Percentiles rank a stretch among this genome's conserved stretches.
These are phyloP conservation scores for Nymphicus hollandicus DNA, from an alignment of 2,113 vertebrate genomes.

Conservation along the genomic window DNA sequence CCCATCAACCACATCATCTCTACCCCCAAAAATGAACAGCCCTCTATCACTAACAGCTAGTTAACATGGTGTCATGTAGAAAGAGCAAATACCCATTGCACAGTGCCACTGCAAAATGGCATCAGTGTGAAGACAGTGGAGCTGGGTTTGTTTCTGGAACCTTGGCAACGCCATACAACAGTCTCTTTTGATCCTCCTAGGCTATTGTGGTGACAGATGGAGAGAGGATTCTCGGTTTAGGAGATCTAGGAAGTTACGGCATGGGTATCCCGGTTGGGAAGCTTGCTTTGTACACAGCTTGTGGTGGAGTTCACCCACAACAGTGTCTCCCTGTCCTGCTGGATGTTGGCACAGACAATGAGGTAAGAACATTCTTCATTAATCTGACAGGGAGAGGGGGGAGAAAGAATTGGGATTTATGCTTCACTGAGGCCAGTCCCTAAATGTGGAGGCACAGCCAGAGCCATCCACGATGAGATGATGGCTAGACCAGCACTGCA, in stretches of 20 bases:
- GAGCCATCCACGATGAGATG: not conserved
- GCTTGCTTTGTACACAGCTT: conserved; percentile 95
- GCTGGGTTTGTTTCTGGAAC: not conserved
- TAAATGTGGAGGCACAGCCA: not conserved
- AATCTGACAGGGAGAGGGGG: not conserved
- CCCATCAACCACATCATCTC: not conserved
- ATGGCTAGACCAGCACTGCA: not conserved
- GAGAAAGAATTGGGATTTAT: not conserved
- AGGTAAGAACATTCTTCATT: conserved; percentile 71
- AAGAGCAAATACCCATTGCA: not conserved
- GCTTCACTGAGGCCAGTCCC: not conserved
- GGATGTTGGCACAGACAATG: conserved; percentile 96
- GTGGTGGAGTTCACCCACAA: conserved; percentile 89
- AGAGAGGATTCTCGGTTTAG: conserved; percentile 93
- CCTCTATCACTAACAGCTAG: not conserved
- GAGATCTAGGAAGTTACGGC: conserved; percentile 91
- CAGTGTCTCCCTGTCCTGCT: conserved; percentile 95
- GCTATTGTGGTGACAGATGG: conserved; percentile 97
- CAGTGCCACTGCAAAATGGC: not conserved
- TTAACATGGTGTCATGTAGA: not conserved
- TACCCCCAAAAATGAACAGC: not conserved
- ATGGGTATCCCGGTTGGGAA: conserved; percentile 99
- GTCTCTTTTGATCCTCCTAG: conserved; percentile 67
- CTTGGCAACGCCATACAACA: not conserved
- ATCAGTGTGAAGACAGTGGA: not conserved